phyloP scores from a whole-genome alignment of 2,888 invertebrate genomes.

The Orchesella flavescens region DNA sequence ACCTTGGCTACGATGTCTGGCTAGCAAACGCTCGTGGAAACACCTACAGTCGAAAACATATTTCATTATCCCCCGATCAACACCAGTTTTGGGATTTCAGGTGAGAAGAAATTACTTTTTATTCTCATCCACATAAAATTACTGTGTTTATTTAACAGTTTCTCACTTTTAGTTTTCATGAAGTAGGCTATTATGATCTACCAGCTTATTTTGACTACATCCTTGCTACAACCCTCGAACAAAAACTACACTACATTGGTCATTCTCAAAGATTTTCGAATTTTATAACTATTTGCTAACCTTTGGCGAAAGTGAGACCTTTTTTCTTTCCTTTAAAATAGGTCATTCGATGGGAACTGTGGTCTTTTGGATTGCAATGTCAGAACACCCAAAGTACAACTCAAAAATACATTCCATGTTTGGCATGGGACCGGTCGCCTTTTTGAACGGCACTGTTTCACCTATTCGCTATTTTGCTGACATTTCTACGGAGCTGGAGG shows the following conservation, averaged over 20 bases:
- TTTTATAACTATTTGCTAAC: no score
- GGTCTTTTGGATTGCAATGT: slow-evolving; percentile 74
- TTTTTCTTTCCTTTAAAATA: no score
- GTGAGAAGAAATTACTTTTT: background rate
- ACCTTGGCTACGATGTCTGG: slow-evolving; percentile 72
- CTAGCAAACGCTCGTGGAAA: slow-evolving; percentile 76
- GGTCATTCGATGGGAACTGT: no score
- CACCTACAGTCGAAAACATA: slow-evolving; percentile 75
- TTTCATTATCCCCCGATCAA: slow-evolving; percentile 21
- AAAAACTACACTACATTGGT: slow-evolving; percentile 77
- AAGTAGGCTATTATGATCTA: slow-evolving; percentile 78
- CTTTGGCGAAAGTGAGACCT: no score
- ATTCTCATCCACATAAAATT: no score
- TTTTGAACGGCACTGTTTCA: slow-evolving; percentile 43
- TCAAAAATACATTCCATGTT: slow-evolving; percentile 58
- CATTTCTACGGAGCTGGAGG: slow-evolving; percentile 65
- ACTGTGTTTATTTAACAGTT: no score
- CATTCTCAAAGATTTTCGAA: no score
- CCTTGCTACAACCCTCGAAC: slow-evolving; percentile 74
- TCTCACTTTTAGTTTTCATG: slow-evolving; percentile 73
- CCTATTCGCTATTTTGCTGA: slow-evolving; percentile 66
- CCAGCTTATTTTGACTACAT: slow-evolving; percentile 78
- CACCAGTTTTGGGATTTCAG: slow-evolving; percentile 56
- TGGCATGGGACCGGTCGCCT: slow-evolving; percentile 65
- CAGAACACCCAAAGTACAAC: slow-evolving; percentile 71